These are phyloP conservation scores for Oncorhynchus mykiss DNA, from an alignment of 2,113 vertebrate species.

Conservation along the genomic window DNA sequence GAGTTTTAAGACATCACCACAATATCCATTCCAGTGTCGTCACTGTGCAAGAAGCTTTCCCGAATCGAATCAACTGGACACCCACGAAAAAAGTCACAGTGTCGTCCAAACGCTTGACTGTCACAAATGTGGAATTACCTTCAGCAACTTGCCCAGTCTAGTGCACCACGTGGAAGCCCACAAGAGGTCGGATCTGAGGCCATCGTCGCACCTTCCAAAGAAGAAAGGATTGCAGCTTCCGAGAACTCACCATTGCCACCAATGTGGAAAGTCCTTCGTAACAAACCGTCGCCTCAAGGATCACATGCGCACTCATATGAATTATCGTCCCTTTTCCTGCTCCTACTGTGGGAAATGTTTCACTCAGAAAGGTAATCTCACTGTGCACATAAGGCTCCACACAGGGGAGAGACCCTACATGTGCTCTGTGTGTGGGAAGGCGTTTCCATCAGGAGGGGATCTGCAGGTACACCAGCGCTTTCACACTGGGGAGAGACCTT, in stretches of 20 bases:
- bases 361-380: conserved; percentile 68
- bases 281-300: conserved; percentile 63
- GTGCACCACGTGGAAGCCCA: conserved; percentile 65
- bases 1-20: too few relatives aligned
- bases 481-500: too few relatives aligned
- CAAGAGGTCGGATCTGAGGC: conserved; percentile 61
- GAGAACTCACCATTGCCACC: conserved; percentile 67
- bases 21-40: conserved; percentile 51
- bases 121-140: conserved; percentile 13
- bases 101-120: too few relatives aligned
- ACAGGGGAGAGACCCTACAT: conserved; percentile 67
- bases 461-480: too few relatives aligned
- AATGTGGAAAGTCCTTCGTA: conserved; percentile 71
- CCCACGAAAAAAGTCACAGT: too few relatives aligned
- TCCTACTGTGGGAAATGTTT: conserved; percentile 67
- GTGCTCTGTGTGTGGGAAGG: conserved; percentile 69
- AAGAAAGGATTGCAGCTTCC: conserved; percentile 70
- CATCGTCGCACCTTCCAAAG: conserved; percentile 70
- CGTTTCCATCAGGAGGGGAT: conserved; percentile 27
- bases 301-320: conserved; percentile 67
- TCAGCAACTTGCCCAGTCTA: conserved; percentile 58
- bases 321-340: conserved; percentile 66
- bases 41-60: conserved; percentile 38
- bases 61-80: too few relatives aligned
- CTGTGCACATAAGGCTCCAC: conserved; percentile 68